Evolutionary conservation across 2,113 vertebrate species (phyloP), one percentile per base, ranked within the genome.

Genomic region (Seriola aureovittata): DNA sequence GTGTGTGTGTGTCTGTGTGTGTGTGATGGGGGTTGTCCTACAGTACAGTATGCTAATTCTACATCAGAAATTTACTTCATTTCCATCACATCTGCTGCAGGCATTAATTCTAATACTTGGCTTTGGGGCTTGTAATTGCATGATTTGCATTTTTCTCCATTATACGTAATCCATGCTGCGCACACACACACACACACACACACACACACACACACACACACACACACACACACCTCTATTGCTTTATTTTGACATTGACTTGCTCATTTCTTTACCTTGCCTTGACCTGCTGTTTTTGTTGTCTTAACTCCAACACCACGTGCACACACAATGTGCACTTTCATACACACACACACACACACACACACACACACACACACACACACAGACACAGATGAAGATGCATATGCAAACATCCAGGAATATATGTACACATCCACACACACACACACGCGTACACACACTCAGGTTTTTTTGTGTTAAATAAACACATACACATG

Each of bases 121-220:
- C 85, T 92, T 85, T 86, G 81, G 73, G 82, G 84, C 86, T 89
- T 91, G 81, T 91, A 90, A 93, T 93, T 92, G 88, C 85, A 88
- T 80, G 86, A 93, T 93, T 93, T 93, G 91, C 91, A 93, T 93
- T 90, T 91, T 89, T 88, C 86, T 81, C 72, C 80, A 81, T 90
- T 89, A 91, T 85, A 90, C 68, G 86, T 88, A 92, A 92, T 93
- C 89, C 81, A 83, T 76, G 59, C 70, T 42, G 9, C n/a, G 25
- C 38, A 57, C 46, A 63, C 71, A 48, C 54, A 50, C 48, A 70
- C 63, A 71, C 55, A 42, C 67, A 48, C 36, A 50, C 36, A 32
- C 46, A 68, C 63, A 69, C 63, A 74, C 84, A 74, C 70, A 66
- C 64, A 34, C 44, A 57, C 44, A 74, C 70, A 66, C 64, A 34